A percentile compares a stretch with the other conserved stretches of the same genome.
Evolutionary conservation across 2,888 invertebrate species (phyloP).

Genomic region (Baronia brevicornis): DNA sequence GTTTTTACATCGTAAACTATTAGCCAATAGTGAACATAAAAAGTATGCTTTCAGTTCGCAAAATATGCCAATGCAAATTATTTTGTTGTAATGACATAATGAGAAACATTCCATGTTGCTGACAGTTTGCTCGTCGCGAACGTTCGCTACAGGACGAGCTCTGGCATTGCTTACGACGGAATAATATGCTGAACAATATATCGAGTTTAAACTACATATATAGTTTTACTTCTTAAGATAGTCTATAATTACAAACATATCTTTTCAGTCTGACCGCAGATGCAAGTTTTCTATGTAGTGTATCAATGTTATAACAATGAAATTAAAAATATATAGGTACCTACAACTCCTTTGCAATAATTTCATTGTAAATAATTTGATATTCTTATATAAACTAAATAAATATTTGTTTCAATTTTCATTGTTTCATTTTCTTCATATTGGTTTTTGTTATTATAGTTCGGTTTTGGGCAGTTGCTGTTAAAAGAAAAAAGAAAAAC

Average conservation of each 20-base stretch:
- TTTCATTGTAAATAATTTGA: constrained; percentile 74
- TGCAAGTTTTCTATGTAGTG: constrained; percentile 75
- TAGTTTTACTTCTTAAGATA: constrained; percentile 69
- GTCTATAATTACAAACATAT: constrained; percentile 66
- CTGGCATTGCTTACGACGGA: constrained; percentile 32
- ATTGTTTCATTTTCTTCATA: constrained; percentile 33
- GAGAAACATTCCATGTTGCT: constrained; percentile 69
- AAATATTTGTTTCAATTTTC: constrained; percentile 73
- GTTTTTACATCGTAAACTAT: too few relatives aligned
- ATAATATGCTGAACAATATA: constrained; percentile 67
- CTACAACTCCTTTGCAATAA: constrained; percentile 57
- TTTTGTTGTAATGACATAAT: constrained; percentile 36
- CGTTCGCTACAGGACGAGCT: constrained; percentile 22
- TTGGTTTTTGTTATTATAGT: constrained; percentile 24
- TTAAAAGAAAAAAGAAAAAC: constrained; percentile 26
- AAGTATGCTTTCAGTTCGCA: too few relatives aligned
- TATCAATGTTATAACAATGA: constrained; percentile 70
- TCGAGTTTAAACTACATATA: constrained; percentile 51
- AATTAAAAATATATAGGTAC: constrained; percentile 59
- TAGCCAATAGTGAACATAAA: too few relatives aligned
- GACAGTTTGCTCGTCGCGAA: constrained; percentile 31
- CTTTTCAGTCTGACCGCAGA: constrained; percentile 65
- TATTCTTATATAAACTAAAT: constrained; percentile 71
- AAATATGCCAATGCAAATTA: too few relatives aligned
- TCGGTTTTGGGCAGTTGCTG: constrained; percentile 34